phyloP scores from a whole-genome alignment of 2,113 vertebrate species.

The Proterorhinus semilunaris region DNA sequence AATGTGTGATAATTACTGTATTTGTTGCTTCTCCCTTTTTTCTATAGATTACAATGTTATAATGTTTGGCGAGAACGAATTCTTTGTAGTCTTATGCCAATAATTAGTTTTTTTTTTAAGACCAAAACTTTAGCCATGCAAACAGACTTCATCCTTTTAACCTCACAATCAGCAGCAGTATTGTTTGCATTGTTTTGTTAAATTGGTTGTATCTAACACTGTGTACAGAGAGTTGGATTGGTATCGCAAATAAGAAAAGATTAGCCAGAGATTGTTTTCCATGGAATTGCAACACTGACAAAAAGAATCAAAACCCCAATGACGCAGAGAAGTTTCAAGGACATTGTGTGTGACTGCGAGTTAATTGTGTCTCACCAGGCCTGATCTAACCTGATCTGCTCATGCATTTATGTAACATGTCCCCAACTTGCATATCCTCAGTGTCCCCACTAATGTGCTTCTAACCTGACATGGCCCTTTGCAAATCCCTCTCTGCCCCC shows the following conservation, averaged over 20 bases:
- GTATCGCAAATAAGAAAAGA: neutral
- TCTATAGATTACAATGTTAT: no score
- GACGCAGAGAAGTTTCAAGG: slow-evolving; percentile 14
- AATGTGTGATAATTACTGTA: no score
- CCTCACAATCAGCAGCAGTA: no score
- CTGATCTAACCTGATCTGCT: neutral
- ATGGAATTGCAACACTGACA: neutral
- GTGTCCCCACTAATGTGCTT: neutral
- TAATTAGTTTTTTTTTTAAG: no score
- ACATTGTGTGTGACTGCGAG: neutral
- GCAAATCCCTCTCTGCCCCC: slow-evolving; percentile 32
- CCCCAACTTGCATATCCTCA: slow-evolving; percentile 10
- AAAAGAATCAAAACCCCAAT: neutral
- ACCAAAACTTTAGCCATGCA: no score
- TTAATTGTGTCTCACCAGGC: neutral
- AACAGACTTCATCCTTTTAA: no score
- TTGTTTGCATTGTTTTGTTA: no score
- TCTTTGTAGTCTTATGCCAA: no score
- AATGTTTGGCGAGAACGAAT: no score
- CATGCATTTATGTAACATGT: slow-evolving; percentile 14
- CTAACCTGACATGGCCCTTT: slow-evolving; percentile 11
- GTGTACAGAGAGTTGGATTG: neutral
- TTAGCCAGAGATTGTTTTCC: neutral
- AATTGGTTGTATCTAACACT: no score
- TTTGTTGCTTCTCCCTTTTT: no score